phyloP scores from a whole-genome alignment of 2,113 vertebrate genomes.

The Callipepla californica region DNA sequence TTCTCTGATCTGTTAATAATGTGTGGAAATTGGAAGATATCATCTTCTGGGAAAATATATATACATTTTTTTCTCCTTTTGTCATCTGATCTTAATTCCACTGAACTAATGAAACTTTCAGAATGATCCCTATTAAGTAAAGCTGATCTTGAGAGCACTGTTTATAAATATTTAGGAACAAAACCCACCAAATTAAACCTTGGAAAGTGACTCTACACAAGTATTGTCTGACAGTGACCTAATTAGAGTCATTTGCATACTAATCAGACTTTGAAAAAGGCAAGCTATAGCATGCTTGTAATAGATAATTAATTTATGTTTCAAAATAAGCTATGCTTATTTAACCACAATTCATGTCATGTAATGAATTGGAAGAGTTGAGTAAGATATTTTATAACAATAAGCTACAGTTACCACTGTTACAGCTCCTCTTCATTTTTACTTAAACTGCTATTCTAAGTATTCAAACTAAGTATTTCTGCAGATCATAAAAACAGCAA shows the following conservation, averaged over 20 bases:
- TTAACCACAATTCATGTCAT: conserved; percentile 77
- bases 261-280: conserved; percentile 81
- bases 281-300: conserved; percentile 80
- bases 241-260: conserved; percentile 85
- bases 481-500: conserved; percentile 1
- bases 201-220: conserved; percentile 76
- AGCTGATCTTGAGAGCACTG: conserved; percentile 64
- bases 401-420: conserved; percentile 54
- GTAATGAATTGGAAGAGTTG: conserved; percentile 72
- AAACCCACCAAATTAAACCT: conserved; percentile 67
- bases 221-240: conserved; percentile 83
- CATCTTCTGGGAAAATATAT: background rate
- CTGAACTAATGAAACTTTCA: conserved; percentile 72
- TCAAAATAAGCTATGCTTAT: conserved; percentile 80
- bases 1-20: conserved; percentile 13
- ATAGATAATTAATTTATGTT: conserved; percentile 85
- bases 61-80: background rate
- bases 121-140: conserved; percentile 80
- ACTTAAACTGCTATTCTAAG: conserved; percentile 29
- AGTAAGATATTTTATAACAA: conserved; percentile 71
- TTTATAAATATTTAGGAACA: conserved; percentile 73
- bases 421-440: conserved; percentile 70
- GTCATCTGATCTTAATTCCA: conserved; percentile 58
- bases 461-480: background rate
- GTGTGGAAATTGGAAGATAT: conserved; percentile 22